Base-by-base conservation (phyloP, 2,888 invertebrate species). In the Candidula unifasciata region DNA sequence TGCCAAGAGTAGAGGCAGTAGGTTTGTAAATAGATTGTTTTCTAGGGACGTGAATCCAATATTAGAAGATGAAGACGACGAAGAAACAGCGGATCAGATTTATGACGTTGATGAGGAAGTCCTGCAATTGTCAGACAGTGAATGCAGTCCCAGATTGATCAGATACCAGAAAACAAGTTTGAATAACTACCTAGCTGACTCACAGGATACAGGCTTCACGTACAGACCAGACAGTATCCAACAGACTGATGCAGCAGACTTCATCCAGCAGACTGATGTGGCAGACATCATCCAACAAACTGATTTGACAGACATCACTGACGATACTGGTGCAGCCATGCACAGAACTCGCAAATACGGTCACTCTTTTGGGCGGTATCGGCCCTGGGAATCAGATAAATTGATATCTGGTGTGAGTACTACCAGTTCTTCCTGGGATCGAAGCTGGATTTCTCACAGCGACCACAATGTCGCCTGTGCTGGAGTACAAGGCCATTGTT, bases 21-120 rank as follows among this genome's bases (percentile, higher is more conserved):
- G 54, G 2, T 33, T 76, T 3, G 21, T 80, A 2, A 54, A 24
- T 2, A 74, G 84, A 73, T 37, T 84, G 0, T 84, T 84, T 64
- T 84, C 84, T 2, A 44, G 84, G 18, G 84, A 84, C 76, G 84
- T 66, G 2, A 84, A 84, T 74, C 84, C 84, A 64, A 44, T 84
- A 18, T 33, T 73, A 44, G 79, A 83, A 18, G 71, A 71, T 6
- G 35, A 6, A 21, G 30, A 37, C 44, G 30, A 52, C 5, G 33
- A 64, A 3, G 54, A 35, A 6, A 27, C 35, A 21, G 10, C 30
- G 3, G 52, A 79, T 18, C 35, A 52, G 13, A 44, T 71, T 0
- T 77, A 33, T n/a, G 78, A 79, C 5, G 24, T 21, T 57, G 27
- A 54, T 54, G 74, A 74, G 3, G 74, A 74, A 52, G 54, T 18